A percentile compares a stretch with the other conserved stretches of the same genome.
These are phyloP conservation scores for Drosophila orena DNA, from an alignment of 1,140 invertebrate species.

Conservation along the genomic window DNA sequence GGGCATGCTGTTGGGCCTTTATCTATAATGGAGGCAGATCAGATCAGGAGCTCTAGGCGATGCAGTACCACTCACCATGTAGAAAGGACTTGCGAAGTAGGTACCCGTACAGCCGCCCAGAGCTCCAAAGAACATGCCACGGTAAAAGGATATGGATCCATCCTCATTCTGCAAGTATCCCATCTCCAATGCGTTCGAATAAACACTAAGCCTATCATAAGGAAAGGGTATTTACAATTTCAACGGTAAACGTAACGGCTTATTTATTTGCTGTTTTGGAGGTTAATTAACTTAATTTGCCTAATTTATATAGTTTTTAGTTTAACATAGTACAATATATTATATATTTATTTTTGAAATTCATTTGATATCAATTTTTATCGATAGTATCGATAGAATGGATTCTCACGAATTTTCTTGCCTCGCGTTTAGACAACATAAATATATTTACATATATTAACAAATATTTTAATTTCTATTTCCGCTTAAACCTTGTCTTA, in stretches of 20 bases:
- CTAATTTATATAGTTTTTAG: too few species aligned
- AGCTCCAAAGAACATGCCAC: slow-evolving; percentile 21
- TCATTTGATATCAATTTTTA: too few species aligned
- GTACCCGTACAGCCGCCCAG: slow-evolving; percentile 3
- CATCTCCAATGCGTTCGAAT: slow-evolving; percentile 14
- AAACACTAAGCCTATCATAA: slow-evolving; percentile 8
- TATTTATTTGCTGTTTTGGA: background rate
- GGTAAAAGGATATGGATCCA: background rate
- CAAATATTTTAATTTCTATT: background rate
- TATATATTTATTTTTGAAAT: too few species aligned
- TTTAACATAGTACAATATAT: too few species aligned
- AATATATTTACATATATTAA: too few species aligned
- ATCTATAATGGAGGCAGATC: slow-evolving; percentile 84
- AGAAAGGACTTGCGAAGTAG: slow-evolving; percentile 10
- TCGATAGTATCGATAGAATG: slow-evolving; percentile 6
- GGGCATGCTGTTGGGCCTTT: slow-evolving; percentile 95
- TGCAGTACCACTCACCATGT: slow-evolving; percentile 13
- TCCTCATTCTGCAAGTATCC: slow-evolving; percentile 13
- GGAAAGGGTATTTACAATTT: background rate
- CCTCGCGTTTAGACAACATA: too few species aligned
- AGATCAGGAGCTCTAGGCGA: background rate
- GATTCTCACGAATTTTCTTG: too few species aligned
- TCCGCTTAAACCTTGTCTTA: too few species aligned
- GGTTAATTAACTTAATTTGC: too few species aligned
- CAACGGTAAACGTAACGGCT: background rate